These are phyloP conservation scores for Cartodere bifasciata DNA, from an alignment of 2,888 invertebrate genomes.

Conservation along the genomic window DNA sequence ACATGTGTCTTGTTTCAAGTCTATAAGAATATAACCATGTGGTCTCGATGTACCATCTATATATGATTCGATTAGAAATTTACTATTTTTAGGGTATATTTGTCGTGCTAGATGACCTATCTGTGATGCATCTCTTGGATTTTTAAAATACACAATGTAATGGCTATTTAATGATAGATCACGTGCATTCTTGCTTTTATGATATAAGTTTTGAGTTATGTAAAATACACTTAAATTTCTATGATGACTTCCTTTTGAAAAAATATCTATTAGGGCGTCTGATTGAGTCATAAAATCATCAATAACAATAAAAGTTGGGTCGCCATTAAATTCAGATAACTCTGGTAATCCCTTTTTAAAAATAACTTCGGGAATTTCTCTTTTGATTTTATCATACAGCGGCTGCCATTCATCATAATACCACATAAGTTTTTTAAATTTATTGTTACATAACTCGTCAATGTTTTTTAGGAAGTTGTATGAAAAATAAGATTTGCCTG, in stretches of 20 bases:
- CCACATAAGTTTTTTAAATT: conserved; percentile 7
- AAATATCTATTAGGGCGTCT: conserved; percentile 13
- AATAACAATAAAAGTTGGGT: conserved; percentile 10
- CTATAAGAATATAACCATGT: conserved; percentile 15
- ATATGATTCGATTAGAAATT: conserved; percentile 15
- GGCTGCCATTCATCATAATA: conserved; percentile 10
- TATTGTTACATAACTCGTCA: conserved; percentile 6
- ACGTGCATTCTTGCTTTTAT: conserved; percentile 16
- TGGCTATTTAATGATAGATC: conserved; percentile 17
- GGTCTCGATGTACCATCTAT: conserved; percentile 13
- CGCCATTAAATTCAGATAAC: conserved; percentile 7
- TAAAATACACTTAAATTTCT: too few relatives aligned
- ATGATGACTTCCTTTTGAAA: conserved; percentile 18
- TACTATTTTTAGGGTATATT: conserved; percentile 14
- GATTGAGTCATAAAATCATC: conserved; percentile 12
- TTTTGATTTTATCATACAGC: not conserved
- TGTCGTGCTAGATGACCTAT: conserved; percentile 14
- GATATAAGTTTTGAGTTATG: conserved; percentile 18
- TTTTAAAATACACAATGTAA: conserved; percentile 18
- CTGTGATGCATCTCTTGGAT: conserved; percentile 16
- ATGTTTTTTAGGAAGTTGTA: conserved; percentile 8
- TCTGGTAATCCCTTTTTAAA: conserved; percentile 9
- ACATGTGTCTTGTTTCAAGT: conserved; percentile 16
- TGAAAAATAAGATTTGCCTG: conserved; percentile 10
- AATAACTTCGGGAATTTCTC: conserved; percentile 1